These are phyloP conservation scores for Hermodice carunculata DNA, from an alignment of 2,888 invertebrate genomes.

Conservation along the genomic window DNA sequence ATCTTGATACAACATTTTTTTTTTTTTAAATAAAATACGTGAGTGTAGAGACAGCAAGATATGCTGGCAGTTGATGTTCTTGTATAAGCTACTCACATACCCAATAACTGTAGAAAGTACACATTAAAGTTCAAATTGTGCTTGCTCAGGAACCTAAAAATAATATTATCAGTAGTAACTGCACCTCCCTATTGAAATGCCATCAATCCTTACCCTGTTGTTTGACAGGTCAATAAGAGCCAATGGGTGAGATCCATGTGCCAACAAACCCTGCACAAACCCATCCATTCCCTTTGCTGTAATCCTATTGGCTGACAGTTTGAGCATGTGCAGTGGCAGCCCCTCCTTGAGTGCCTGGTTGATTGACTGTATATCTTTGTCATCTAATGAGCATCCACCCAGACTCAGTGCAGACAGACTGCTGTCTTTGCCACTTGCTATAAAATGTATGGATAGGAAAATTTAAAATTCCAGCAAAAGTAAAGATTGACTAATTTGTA, in stretches of 20 bases:
- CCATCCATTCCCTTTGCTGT: slow-evolving; percentile 46
- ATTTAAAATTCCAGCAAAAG: neutral
- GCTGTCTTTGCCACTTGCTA: neutral
- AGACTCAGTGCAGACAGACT: slow-evolving; percentile 52
- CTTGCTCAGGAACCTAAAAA: no score
- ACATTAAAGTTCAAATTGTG: no score
- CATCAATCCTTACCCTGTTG: slow-evolving; percentile 47
- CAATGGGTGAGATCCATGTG: slow-evolving; percentile 47
- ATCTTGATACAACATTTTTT: no score
- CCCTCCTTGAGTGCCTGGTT: slow-evolving; percentile 46
- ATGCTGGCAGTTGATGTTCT: no score
- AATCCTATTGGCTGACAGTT: slow-evolving; percentile 57
- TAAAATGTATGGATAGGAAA: no score
- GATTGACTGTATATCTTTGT: slow-evolving; percentile 50
- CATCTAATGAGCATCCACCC: slow-evolving; percentile 53
- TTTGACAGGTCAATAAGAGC: slow-evolving; percentile 53
- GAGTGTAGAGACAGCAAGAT: no score
- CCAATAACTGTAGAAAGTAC: no score
- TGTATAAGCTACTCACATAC: no score
- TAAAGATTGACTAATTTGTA: neutral
- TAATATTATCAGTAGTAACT: neutral
- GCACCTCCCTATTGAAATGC: neutral
- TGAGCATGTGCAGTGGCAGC: slow-evolving; percentile 54
- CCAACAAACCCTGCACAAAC: slow-evolving; percentile 45
- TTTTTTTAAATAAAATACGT: no score